Conservation (phyloP, 2,113 vertebrate genomes). For the Xenopus laevis region DNA sequence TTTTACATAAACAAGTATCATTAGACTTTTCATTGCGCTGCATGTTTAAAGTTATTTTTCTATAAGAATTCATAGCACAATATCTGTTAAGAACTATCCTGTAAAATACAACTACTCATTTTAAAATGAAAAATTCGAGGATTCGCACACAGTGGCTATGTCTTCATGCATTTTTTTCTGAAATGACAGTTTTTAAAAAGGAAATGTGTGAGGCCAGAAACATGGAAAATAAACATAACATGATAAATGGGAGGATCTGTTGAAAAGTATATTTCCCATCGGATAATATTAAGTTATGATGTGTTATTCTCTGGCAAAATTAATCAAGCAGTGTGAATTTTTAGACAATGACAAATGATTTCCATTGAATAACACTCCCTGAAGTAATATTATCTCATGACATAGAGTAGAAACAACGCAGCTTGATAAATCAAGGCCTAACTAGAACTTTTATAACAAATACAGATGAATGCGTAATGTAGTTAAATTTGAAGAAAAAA, state of each 20-base stretch:
- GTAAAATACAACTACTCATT: constrained; percentile 13
- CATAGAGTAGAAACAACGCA: background rate
- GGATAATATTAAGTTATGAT: background rate
- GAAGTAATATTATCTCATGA: constrained; percentile 4
- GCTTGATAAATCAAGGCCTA: background rate
- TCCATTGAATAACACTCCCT: background rate
- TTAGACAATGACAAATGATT: constrained; percentile 5
- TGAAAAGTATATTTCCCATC: background rate
- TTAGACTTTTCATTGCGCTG: background rate
- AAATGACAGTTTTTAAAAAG: background rate
- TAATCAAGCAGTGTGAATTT: background rate
- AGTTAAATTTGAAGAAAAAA: background rate
- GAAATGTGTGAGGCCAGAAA: too few species aligned
- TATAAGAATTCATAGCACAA: constrained; percentile 6
- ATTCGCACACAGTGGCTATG: constrained; percentile 7
- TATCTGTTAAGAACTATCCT: constrained; percentile 3
- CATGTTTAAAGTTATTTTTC: constrained; percentile 13
- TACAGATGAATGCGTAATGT: background rate
- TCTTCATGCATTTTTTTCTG: background rate
- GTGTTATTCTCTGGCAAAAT: background rate
- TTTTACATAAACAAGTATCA: constrained; percentile 21
- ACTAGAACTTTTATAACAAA: background rate
- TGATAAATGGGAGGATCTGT: background rate
- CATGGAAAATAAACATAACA: background rate
- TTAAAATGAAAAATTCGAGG: constrained; percentile 18